Percentiles rank a stretch among this genome's conserved stretches.
These are phyloP conservation scores for Aptenodytes patagonicus DNA, from an alignment of 2,113 vertebrate genomes.

Conservation along the genomic window DNA sequence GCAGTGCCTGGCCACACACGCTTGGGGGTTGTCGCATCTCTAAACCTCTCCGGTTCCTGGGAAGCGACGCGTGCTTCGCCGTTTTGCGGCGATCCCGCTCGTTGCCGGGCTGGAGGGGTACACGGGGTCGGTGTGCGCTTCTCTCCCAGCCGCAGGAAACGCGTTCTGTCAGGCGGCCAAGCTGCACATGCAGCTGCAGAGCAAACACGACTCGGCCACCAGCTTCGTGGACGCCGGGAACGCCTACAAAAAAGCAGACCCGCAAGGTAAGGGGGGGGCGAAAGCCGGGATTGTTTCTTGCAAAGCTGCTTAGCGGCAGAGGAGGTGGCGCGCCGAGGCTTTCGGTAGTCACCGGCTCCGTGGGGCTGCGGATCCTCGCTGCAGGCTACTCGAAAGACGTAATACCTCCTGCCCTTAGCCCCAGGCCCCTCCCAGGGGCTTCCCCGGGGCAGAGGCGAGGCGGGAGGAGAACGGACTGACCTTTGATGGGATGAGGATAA, in stretches of 20 bases:
- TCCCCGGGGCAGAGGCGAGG: not conserved
- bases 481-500: not conserved
- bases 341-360: not conserved
- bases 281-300: not conserved
- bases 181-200: conserved; percentile 96
- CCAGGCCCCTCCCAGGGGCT: not conserved
- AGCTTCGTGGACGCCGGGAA: conserved; percentile 97
- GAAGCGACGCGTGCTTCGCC: rapidly evolving
- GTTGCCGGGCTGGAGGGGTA: rapidly evolving
- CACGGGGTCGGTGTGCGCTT: not conserved
- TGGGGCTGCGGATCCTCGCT: not conserved
- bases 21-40: not conserved
- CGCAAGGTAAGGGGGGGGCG: conserved; percentile 79
- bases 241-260: conserved; percentile 95
- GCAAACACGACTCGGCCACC: conserved; percentile 94
- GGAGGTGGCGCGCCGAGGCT: rapidly evolving
- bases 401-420: not conserved
- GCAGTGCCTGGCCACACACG: not conserved
- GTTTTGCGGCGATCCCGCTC: rapidly evolving
- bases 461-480: rapidly evolving
- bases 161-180: conserved; percentile 95
- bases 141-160: conserved; percentile 84
- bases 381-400: rapidly evolving
- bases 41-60: rapidly evolving
- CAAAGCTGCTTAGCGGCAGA: not conserved